Evolutionary conservation across 2,888 invertebrate species (phyloP).

Genomic region (Tipula vernalis): DNA sequence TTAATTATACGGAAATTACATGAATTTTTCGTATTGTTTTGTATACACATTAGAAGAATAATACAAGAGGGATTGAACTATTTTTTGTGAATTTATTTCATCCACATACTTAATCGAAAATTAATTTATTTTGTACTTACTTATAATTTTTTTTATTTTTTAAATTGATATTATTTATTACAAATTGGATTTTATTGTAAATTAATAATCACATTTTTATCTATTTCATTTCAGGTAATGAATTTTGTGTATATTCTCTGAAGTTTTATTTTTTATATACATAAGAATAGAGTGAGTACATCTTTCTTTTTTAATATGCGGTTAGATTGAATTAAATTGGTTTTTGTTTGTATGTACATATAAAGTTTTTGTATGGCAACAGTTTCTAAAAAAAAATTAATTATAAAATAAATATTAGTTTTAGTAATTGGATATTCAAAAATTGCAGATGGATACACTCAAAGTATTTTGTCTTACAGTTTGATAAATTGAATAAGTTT

Average conservation of each 20-base stretch:
- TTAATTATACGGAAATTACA: background rate
- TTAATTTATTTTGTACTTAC: no score
- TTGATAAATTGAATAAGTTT: no score
- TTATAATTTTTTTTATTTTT: background rate
- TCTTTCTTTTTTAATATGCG: background rate
- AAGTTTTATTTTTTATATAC: no score
- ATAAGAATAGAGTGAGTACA: background rate
- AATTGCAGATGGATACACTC: background rate
- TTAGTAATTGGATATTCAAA: background rate
- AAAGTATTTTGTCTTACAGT: no score
- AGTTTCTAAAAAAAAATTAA: background rate
- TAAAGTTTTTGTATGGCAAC: background rate
- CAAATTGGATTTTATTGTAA: background rate
- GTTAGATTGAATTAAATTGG: background rate
- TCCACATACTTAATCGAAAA: no score
- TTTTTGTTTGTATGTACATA: no score
- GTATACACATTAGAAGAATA: background rate
- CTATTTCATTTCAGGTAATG: background rate
- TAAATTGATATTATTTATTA: background rate
- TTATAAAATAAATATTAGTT: background rate
- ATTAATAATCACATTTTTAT: background rate
- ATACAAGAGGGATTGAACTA: background rate
- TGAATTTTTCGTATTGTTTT: background rate
- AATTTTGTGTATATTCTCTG: background rate
- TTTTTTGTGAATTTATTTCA: no score